Percentiles rank a stretch among this genome's conserved stretches.
Conservation (phyloP, 2,888 invertebrate species). For the Euclidia mi region DNA sequence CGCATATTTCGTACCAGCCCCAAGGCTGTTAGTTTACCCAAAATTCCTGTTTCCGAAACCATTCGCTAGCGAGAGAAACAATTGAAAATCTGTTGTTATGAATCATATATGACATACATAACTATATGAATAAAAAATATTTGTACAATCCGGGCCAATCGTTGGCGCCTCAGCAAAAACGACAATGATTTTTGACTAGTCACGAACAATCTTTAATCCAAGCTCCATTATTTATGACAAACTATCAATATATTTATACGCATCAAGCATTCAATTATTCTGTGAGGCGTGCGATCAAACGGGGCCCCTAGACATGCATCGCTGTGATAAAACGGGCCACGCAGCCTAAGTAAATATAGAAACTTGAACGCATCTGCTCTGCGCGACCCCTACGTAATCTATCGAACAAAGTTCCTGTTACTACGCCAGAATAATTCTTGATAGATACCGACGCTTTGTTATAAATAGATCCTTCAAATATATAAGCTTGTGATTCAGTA, state of each 20-base stretch:
- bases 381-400: slow-evolving; percentile 64
- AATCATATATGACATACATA: too few species aligned
- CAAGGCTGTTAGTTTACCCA: too few species aligned
- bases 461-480: slow-evolving; percentile 1
- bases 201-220: slow-evolving; percentile 30
- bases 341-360: slow-evolving; percentile 84
- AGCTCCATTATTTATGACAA: slow-evolving; percentile 47
- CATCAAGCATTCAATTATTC: slow-evolving; percentile 69
- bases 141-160: too few species aligned
- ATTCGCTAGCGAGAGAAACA: too few species aligned
- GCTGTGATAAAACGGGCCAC: slow-evolving; percentile 75
- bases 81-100: too few species aligned
- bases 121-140: too few species aligned
- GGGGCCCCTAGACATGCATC: slow-evolving; percentile 73
- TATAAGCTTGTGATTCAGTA: background rate
- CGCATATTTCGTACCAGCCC: too few species aligned
- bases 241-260: slow-evolving; percentile 49
- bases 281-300: slow-evolving; percentile 64
- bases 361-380: slow-evolving; percentile 81
- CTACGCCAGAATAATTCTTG: slow-evolving; percentile 33
- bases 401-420: slow-evolving; percentile 55
- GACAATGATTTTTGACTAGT: background rate
- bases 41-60: too few species aligned
- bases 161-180: too few species aligned
- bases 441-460: slow-evolving; percentile 22